phyloP scores from a whole-genome alignment of 2,888 invertebrate genomes.

The Hypolimnas misippus region DNA sequence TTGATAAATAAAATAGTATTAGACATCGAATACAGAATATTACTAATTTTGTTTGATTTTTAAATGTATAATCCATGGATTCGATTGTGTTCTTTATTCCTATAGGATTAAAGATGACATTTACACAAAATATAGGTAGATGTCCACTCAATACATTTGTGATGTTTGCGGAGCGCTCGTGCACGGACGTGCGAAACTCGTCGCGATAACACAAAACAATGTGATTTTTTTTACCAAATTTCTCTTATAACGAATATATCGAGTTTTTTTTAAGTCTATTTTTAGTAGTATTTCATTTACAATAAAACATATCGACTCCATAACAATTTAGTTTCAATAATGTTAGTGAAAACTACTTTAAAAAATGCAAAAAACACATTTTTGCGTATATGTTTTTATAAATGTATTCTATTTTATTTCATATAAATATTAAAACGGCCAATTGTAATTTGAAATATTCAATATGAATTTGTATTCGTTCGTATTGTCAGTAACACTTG shows the following conservation, averaged over 20 bases:
- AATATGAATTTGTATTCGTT: no score
- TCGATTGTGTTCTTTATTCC: neutral
- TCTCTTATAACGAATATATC: neutral
- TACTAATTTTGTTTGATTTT: neutral
- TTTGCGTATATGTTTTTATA: no score
- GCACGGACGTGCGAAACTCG: conserved; percentile 35
- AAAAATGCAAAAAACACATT: no score
- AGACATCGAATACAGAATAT: neutral
- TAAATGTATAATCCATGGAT: neutral
- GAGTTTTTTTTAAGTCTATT: neutral
- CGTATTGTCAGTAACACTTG: no score
- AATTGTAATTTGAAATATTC: no score
- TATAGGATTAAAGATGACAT: neutral
- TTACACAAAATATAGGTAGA: conserved; percentile 3
- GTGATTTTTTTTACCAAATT: conserved; percentile 16
- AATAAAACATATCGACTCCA: neutral
- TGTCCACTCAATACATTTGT: conserved; percentile 26
- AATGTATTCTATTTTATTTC: no score
- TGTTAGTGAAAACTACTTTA: no score
- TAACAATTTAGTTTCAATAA: no score
- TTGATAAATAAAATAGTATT: neutral
- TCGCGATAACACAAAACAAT: conserved; percentile 34
- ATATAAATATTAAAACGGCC: no score
- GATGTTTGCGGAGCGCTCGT: conserved; percentile 50
- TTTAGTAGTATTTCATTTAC: neutral